A percentile compares a stretch with the other conserved stretches of the same genome.
Conservation (phyloP, 1,140 invertebrate genomes). For the Lithobius niger region DNA sequence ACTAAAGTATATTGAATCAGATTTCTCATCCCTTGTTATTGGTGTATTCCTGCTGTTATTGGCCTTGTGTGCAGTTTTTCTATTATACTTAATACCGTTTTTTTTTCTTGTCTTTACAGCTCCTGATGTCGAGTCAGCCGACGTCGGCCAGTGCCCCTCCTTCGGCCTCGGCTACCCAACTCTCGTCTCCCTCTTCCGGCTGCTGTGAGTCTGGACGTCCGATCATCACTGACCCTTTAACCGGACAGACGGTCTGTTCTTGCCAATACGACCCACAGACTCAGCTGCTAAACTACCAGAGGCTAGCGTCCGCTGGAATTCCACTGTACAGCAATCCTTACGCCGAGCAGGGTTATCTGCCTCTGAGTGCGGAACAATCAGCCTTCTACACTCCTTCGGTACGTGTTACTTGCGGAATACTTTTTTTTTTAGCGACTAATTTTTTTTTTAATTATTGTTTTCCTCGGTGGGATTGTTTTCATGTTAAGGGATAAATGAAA, state of each 20-base stretch:
- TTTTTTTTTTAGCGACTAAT: background rate
- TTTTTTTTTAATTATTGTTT: background rate
- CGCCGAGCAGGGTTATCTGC: conserved; percentile 21
- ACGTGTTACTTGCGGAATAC: conserved; percentile 16
- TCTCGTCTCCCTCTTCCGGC: background rate
- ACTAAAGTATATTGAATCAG: no score
- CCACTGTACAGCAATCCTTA: conserved; percentile 48
- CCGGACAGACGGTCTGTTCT: conserved; percentile 81
- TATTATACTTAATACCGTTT: no score
- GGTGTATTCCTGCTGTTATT: no score
- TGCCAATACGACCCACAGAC: conserved; percentile 50
- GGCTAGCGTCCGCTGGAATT: conserved; percentile 50
- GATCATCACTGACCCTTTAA: conserved; percentile 80
- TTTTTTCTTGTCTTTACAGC: background rate
- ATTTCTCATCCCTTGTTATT: no score
- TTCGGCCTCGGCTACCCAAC: conserved; percentile 28
- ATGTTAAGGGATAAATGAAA: background rate
- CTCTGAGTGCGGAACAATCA: conserved; percentile 28
- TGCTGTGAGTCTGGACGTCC: conserved; percentile 86
- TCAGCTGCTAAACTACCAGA: conserved; percentile 51
- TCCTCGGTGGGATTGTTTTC: background rate
- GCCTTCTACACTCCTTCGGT: conserved; percentile 38
- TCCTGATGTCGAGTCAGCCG: conserved; percentile 22
- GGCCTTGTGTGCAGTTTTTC: no score
- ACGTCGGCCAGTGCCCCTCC: conserved; percentile 35